Evolutionary conservation across 2,113 vertebrate genomes (phyloP).

Genomic region (Gallinago undulata): DNA sequence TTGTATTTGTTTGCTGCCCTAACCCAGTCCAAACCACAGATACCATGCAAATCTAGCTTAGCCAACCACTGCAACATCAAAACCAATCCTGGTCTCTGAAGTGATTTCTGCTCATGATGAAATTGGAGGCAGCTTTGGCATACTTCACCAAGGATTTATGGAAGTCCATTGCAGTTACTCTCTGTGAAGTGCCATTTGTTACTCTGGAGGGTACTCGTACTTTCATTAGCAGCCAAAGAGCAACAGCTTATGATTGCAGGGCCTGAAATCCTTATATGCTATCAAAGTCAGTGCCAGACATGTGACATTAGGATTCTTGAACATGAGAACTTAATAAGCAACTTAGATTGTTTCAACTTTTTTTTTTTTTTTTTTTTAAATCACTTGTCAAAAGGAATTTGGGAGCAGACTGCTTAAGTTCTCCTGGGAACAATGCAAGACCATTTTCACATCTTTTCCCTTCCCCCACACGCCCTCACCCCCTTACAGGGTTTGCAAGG

Average conservation of each 20-base stretch:
- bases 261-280: background rate
- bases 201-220: background rate
- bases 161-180: background rate
- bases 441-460: background rate
- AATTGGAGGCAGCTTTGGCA: constrained; percentile 19
- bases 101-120: constrained; percentile 19
- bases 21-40: background rate
- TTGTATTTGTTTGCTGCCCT: background rate
- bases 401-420: background rate
- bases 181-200: background rate
- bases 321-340: background rate
- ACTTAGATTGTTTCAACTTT: background rate
- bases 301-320: background rate
- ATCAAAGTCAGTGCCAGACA: background rate
- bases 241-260: background rate
- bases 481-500: background rate
- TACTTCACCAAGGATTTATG: background rate
- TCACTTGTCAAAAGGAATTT: constrained; percentile 14
- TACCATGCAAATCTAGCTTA: background rate
- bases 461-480: background rate
- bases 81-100: background rate
- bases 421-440: background rate
- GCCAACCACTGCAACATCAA: background rate
- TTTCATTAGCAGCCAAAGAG: constrained; percentile 29
- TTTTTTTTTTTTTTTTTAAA: background rate